A percentile compares a stretch with the other conserved stretches of the same genome.
These are phyloP conservation scores for Cheilinus undulatus DNA, from an alignment of 2,113 vertebrate species.

Conservation along the genomic window DNA sequence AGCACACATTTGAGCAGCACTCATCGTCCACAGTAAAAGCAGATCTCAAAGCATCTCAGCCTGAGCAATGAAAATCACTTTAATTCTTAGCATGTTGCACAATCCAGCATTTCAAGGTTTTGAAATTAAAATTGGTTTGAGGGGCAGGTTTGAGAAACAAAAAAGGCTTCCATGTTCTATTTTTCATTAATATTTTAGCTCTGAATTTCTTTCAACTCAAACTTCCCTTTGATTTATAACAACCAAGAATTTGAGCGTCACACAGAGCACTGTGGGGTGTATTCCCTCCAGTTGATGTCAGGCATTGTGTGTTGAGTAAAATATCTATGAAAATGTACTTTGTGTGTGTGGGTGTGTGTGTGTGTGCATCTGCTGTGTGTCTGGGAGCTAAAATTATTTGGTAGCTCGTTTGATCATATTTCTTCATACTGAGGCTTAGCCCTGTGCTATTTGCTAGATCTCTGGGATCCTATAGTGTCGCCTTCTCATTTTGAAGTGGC, in stretches of 20 bases:
- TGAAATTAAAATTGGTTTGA: neutral
- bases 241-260: neutral
- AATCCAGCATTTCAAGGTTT: neutral
- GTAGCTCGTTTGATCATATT: slow-evolving; percentile 60
- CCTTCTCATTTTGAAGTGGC: slow-evolving; percentile 71
- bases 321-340: neutral
- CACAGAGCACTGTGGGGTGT: neutral
- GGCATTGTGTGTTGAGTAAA: neutral
- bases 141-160: neutral
- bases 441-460: slow-evolving; percentile 65
- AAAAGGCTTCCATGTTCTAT: neutral
- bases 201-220: slow-evolving; percentile 12
- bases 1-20: neutral
- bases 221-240: neutral
- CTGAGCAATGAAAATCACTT: neutral
- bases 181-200: neutral
- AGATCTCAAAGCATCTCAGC: slow-evolving; percentile 3
- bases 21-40: neutral
- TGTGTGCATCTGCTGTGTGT: slow-evolving; percentile 1
- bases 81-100: neutral
- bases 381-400: slow-evolving; percentile 37
- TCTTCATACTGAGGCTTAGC: slow-evolving; percentile 69
- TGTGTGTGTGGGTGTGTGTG: neutral
- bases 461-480: slow-evolving; percentile 59
- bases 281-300: neutral